Base-by-base conservation (phyloP, 2,113 vertebrate species). In the Boulengeromyrus knoepffleri region DNA sequence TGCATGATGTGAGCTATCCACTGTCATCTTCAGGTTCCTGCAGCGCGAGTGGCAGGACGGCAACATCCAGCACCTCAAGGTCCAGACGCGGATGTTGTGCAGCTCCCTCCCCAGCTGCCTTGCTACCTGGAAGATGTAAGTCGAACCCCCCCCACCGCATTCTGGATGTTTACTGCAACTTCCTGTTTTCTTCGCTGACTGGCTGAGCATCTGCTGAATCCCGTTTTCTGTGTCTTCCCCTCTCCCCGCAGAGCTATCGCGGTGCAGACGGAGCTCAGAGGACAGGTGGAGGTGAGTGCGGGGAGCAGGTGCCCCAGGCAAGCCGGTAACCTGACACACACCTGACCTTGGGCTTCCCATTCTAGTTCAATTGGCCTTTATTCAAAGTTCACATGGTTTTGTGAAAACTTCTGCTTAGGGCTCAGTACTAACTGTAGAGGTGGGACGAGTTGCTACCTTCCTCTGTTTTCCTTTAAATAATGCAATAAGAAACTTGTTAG, bases 41-140 rank as follows among this genome's bases (percentile, higher is more conserved):
- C 96, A 96, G 89, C 96, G 94, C 91, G 97, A 99, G 94, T 97
- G 96, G 96, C 95, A 95, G 92, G 97, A 99, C 21, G 98, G 96
- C 92, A 99, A 97, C 95, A 87, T 97, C 89, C 97, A 99, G 84
- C 97, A 97, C 92, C 94, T 99, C 94, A 98, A 97, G 95, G 97
- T 98, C 74, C 98, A 99, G 97, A 96, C 96, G 93, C 96, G 97
- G 93, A 97, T 97, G 97, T 95, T 99, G 97, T 97, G 95, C 94
- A 95, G 96, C 93, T 97, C 96, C 94, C 93, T 97, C 92, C 97
- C 98, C 91, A 96, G 95, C 94, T 98, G 97, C 96, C 95, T 99
- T 96, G 94, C 96, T 95, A 95, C 94, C 96, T 99, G 99, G 99
- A 99, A 97, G 96, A 99, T 99, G 98, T 99, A 96, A 99, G 98